These are phyloP conservation scores for Drosophila nigricruria DNA, from an alignment of 2,888 invertebrate genomes.

Conservation along the genomic window DNA sequence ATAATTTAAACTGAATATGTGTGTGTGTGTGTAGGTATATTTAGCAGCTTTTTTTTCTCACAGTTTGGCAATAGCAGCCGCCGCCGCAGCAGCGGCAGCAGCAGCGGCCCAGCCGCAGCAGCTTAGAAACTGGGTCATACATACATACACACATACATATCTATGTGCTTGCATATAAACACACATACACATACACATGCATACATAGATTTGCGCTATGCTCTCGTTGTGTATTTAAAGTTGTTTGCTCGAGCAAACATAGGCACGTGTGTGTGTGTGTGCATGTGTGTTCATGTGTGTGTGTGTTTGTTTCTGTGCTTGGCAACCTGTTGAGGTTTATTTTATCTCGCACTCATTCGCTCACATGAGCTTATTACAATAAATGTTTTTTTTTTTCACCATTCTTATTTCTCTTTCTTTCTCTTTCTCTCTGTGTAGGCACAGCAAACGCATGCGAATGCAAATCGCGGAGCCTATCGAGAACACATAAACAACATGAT, in stretches of 20 bases:
- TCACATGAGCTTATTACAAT: slow-evolving; percentile 25
- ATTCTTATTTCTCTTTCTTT: slow-evolving; percentile 13
- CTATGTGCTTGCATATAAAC: neutral
- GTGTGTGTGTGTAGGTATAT: slow-evolving; percentile 13
- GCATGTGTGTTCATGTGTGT: neutral
- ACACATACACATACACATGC: neutral
- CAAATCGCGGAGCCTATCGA: slow-evolving; percentile 76
- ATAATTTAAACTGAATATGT: neutral
- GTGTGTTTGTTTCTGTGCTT: slow-evolving; percentile 14
- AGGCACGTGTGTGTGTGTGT: slow-evolving; percentile 4
- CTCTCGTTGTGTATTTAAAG: slow-evolving; percentile 37
- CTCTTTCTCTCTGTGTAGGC: slow-evolving; percentile 53
- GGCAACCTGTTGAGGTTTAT: slow-evolving; percentile 51
- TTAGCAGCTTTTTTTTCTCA: slow-evolving; percentile 24
- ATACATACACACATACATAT: neutral
- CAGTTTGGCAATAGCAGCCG: slow-evolving; percentile 40
- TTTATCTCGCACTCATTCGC: slow-evolving; percentile 20
- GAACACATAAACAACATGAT: slow-evolving; percentile 83
- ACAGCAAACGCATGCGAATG: slow-evolving; percentile 76
- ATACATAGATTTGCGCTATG: slow-evolving; percentile 36
- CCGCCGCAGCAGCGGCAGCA: neutral
- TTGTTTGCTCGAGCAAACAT: slow-evolving; percentile 13
- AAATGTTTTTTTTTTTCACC: slow-evolving; percentile 24
- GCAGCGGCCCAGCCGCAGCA: slow-evolving; percentile 32
- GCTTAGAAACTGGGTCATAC: slow-evolving; percentile 65